Evolutionary conservation across 2,888 invertebrate genomes (phyloP).

Genomic region (Pseudococcus jackbeardsleyi): DNA sequence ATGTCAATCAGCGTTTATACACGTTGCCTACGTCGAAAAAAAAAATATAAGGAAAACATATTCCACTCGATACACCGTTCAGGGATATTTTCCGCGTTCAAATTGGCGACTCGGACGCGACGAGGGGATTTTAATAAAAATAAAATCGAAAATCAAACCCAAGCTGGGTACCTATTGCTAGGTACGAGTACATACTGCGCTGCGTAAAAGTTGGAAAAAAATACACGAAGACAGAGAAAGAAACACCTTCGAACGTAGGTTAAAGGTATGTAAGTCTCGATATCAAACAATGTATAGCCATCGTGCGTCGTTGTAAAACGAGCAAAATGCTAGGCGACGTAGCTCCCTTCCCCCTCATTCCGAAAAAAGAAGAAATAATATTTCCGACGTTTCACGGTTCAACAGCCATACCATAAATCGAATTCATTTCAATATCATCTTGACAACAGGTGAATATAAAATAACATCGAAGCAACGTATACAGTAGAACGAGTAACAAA

Average conservation of each 20-base stretch:
- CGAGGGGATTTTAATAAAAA: not conserved
- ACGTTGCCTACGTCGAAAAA: not conserved
- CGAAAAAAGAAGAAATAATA: constrained; percentile 17
- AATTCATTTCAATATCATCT: constrained; percentile 47
- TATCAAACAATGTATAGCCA: not conserved
- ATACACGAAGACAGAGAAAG: not conserved
- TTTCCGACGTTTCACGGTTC: constrained; percentile 32
- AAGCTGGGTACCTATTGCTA: not conserved
- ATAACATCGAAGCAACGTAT: constrained; percentile 20
- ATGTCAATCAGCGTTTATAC: constrained; percentile 4
- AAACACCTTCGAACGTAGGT: not conserved
- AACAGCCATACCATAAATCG: constrained; percentile 40
- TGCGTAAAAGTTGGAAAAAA: not conserved
- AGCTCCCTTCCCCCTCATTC: no score
- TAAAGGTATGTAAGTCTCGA: not conserved
- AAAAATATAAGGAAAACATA: not conserved
- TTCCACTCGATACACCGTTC: no score
- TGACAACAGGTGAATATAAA: constrained; percentile 47
- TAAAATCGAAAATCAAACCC: not conserved
- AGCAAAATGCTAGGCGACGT: no score
- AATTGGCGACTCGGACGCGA: not conserved
- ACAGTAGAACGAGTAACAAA: not conserved
- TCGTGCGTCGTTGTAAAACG: no score
- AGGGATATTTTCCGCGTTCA: no score
- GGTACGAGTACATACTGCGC: not conserved